Percentiles rank a stretch among this genome's conserved stretches.
These are phyloP conservation scores for Chelonus formosanus DNA, from an alignment of 2,888 invertebrate genomes.

Conservation along the genomic window DNA sequence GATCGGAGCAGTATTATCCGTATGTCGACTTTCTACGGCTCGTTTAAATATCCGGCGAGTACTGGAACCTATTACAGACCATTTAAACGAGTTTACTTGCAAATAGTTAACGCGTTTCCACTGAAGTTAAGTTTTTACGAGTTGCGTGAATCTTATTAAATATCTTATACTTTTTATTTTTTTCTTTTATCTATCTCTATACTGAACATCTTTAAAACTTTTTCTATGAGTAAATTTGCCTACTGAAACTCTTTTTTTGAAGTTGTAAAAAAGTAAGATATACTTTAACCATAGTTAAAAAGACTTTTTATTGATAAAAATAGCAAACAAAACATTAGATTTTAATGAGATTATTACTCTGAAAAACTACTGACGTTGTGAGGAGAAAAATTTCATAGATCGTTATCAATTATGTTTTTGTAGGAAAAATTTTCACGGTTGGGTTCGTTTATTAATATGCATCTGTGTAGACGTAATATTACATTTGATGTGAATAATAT, in stretches of 20 bases:
- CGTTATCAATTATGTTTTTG: too few relatives aligned
- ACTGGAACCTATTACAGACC: conserved; percentile 32
- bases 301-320: too few relatives aligned
- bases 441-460: too few relatives aligned
- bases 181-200: not conserved
- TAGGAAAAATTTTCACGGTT: too few relatives aligned
- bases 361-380: too few relatives aligned
- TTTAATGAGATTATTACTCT: too few relatives aligned
- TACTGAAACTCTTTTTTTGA: not conserved
- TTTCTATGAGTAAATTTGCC: conserved; percentile 17
- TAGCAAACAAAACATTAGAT: too few relatives aligned
- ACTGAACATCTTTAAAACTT: conserved; percentile 18
- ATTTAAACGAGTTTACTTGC: conserved; percentile 33
- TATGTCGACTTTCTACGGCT: conserved; percentile 41
- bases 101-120: conserved; percentile 33
- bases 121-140: conserved; percentile 17
- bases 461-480: too few relatives aligned
- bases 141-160: not conserved
- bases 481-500: too few relatives aligned
- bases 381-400: too few relatives aligned
- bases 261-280: too few relatives aligned
- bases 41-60: conserved; percentile 39
- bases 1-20: conserved; percentile 36
- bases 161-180: not conserved
- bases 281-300: too few relatives aligned